Evolutionary conservation across 2,797 vertebrate species (phyloP).

Genomic region (Chanos chanos): DNA sequence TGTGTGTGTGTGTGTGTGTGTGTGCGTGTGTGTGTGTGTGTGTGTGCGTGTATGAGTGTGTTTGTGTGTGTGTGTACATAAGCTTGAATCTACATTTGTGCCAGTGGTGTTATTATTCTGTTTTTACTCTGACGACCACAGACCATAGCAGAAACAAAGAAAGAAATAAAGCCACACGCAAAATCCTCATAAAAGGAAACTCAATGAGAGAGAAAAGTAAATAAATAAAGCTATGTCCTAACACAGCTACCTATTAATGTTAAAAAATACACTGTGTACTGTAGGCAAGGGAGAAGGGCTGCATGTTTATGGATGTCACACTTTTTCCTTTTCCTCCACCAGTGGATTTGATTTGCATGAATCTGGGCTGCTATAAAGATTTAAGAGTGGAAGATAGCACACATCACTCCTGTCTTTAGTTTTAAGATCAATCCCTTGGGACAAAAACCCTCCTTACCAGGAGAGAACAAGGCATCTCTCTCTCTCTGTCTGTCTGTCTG

Average conservation of each 20-base stretch:
- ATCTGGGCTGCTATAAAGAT: constrained; percentile 30
- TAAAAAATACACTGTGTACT: neutral
- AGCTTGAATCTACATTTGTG: neutral
- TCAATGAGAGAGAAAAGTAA: neutral
- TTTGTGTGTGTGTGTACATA: constrained; percentile 1
- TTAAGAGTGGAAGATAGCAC: constrained; percentile 26
- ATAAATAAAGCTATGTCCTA: constrained; percentile 4
- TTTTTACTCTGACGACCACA: too few species aligned
- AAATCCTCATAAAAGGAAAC: neutral
- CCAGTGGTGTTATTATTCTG: too few species aligned
- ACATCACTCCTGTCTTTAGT: constrained; percentile 19
- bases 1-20: neutral
- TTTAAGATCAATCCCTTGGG: constrained; percentile 27
- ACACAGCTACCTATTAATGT: neutral
- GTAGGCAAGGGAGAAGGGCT: neutral
- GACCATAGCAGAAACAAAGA: too few species aligned
- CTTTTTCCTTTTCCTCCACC: neutral
- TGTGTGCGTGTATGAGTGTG: neutral
- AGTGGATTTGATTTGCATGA: constrained; percentile 19
- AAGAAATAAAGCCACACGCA: too few species aligned
- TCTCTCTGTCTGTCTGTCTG: too few species aligned
- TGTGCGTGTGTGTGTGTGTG: constrained; percentile 7
- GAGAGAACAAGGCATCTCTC: constrained; percentile 38
- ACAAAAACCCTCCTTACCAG: constrained; percentile 12
- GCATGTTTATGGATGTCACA: neutral